Conservation (phyloP, 2,797 vertebrate genomes). For the Thamnophis elegans region DNA sequence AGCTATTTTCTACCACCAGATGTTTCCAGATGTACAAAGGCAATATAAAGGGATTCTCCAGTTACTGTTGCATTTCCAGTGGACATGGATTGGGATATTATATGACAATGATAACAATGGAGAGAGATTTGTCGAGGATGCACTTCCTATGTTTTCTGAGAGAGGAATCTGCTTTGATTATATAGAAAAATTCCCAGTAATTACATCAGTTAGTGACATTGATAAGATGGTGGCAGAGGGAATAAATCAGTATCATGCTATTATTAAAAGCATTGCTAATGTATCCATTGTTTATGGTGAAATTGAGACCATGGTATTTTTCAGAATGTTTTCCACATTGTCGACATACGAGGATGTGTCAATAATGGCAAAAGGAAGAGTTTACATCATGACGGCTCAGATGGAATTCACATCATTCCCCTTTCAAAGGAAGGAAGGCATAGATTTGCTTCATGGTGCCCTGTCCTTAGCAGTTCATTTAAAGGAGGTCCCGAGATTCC, state of each 20-base stretch:
- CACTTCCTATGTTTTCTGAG: background rate
- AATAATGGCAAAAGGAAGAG: background rate
- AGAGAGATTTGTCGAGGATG: background rate
- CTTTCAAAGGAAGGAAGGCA: background rate
- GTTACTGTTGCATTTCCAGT: background rate
- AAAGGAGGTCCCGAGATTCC: background rate
- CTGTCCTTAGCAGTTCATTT: background rate
- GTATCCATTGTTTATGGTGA: background rate
- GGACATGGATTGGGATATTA: background rate
- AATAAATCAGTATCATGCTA: background rate
- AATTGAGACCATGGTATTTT: background rate
- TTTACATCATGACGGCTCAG: background rate
- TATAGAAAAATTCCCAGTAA: background rate
- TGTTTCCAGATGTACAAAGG: background rate
- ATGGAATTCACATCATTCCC: constrained; percentile 1
- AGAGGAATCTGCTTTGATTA: background rate
- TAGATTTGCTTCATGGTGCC: background rate
- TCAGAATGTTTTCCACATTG: background rate
- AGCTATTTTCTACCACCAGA: background rate
- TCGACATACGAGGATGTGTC: background rate
- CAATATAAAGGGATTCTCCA: background rate
- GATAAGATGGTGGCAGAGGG: background rate
- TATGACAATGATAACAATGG: background rate
- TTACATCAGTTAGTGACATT: background rate
- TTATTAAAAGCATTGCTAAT: background rate